A percentile compares a stretch with the other conserved stretches of the same genome.
Evolutionary conservation across 2,113 vertebrate species (phyloP).

Genomic region (Sinocyclocheilus anshuiensis): DNA sequence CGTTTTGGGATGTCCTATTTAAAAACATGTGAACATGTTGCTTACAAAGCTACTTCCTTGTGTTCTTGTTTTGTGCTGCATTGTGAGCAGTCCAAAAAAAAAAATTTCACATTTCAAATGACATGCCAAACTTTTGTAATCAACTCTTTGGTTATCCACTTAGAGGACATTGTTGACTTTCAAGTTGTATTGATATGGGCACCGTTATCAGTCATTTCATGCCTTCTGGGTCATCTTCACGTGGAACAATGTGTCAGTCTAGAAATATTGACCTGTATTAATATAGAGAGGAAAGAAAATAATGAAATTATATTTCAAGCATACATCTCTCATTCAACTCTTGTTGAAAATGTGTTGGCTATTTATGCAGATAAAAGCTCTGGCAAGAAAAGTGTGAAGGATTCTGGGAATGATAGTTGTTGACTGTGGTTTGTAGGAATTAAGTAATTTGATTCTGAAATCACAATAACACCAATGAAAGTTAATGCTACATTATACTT

Average conservation of each 20-base stretch:
- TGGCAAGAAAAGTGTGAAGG: neutral
- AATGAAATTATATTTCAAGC: neutral
- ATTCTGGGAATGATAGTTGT: too few species aligned
- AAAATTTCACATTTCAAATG: neutral
- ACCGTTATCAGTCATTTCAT: conserved; percentile 68
- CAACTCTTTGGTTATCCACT: neutral
- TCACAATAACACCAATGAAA: neutral
- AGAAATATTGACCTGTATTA: conserved; percentile 68
- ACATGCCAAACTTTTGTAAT: neutral
- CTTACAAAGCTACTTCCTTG: neutral
- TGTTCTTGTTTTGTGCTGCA: neutral
- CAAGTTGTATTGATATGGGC: conserved; percentile 63
- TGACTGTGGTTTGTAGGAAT: neutral
- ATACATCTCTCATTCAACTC: neutral
- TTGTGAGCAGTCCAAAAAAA: neutral
- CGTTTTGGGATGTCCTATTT: neutral
- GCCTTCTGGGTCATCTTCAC: conserved; percentile 67
- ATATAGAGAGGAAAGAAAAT: conserved; percentile 50
- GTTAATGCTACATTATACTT: neutral
- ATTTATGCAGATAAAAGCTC: neutral
- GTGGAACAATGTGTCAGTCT: conserved; percentile 63
- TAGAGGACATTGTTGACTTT: conserved; percentile 43
- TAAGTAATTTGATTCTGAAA: neutral
- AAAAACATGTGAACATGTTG: too few species aligned
- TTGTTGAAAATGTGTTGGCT: neutral